Evolutionary conservation across 2,797 vertebrate species (phyloP).

Genomic region (Enteromius viviparus): DNA sequence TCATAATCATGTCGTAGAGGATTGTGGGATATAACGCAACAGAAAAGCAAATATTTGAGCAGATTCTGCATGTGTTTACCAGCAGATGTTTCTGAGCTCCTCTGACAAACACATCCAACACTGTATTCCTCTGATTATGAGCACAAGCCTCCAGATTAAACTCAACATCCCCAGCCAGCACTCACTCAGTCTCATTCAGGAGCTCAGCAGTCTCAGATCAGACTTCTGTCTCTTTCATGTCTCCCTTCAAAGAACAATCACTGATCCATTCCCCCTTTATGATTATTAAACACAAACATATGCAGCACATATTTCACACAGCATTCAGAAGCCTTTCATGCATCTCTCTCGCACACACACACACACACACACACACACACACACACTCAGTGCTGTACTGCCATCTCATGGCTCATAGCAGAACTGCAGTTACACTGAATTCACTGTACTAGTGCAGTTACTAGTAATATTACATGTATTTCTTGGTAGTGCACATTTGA

Average conservation of each 20-base stretch:
- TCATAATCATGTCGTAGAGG: background rate
- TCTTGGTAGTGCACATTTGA: background rate
- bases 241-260: slow-evolving; percentile 2
- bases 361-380: background rate
- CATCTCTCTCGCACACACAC: background rate
- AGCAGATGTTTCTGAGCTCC: slow-evolving; percentile 5
- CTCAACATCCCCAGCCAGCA: background rate
- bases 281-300: slow-evolving; percentile 14
- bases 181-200: background rate
- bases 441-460: background rate
- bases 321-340: slow-evolving; percentile 4
- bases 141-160: slow-evolving; percentile 4
- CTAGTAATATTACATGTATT: background rate
- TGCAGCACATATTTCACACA: slow-evolving; percentile 14
- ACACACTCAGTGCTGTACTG: background rate
- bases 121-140: background rate
- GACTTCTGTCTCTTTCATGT: background rate
- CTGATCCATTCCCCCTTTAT: background rate
- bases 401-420: background rate
- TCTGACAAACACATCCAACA: background rate
- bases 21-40: background rate
- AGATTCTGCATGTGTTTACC: background rate
- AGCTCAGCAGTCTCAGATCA: background rate
- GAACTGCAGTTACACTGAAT: background rate
- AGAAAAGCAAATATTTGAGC: slow-evolving; percentile 16